Percentiles rank a stretch among this genome's conserved stretches.
Conservation (phyloP, 1,140 invertebrate species). For the Thalassaphorura encarpata region DNA sequence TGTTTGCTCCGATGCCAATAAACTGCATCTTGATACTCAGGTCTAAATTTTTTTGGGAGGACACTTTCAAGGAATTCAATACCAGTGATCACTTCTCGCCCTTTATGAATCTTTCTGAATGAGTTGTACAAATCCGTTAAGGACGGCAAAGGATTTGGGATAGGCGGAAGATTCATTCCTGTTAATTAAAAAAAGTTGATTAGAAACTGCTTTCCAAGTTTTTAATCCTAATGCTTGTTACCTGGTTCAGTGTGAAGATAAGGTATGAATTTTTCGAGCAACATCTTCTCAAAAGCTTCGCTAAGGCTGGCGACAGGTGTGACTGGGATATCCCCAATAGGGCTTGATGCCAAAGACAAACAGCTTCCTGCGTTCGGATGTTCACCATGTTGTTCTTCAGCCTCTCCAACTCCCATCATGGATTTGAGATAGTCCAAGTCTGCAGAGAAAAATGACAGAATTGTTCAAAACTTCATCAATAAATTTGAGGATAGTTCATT, state of each 20-base stretch:
- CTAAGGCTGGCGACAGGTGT: not conserved
- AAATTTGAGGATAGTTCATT: no score
- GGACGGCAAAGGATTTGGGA: slow-evolving; percentile 20
- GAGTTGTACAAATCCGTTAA: slow-evolving; percentile 13
- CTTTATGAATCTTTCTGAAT: slow-evolving; percentile 9
- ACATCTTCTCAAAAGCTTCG: slow-evolving; percentile 5
- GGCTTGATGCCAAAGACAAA: not conserved
- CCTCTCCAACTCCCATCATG: no score
- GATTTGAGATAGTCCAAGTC: no score
- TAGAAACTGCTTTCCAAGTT: not conserved
- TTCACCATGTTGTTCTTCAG: not conserved
- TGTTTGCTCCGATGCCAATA: slow-evolving; percentile 7
- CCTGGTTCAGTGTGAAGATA: slow-evolving; percentile 4
- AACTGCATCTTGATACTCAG: not conserved
- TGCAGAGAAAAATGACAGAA: no score
- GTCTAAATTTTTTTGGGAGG: not conserved
- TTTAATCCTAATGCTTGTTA: not conserved
- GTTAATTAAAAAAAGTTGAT: not conserved
- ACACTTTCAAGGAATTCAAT: slow-evolving; percentile 6
- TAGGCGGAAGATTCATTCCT: slow-evolving; percentile 14
- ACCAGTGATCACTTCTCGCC: slow-evolving; percentile 10
- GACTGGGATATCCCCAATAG: not conserved
- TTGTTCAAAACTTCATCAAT: no score
- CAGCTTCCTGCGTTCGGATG: not conserved
- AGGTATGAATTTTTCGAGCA: slow-evolving; percentile 3